Conservation (phyloP, 2,797 vertebrate genomes). For the Eupleurogrammus muticus region DNA sequence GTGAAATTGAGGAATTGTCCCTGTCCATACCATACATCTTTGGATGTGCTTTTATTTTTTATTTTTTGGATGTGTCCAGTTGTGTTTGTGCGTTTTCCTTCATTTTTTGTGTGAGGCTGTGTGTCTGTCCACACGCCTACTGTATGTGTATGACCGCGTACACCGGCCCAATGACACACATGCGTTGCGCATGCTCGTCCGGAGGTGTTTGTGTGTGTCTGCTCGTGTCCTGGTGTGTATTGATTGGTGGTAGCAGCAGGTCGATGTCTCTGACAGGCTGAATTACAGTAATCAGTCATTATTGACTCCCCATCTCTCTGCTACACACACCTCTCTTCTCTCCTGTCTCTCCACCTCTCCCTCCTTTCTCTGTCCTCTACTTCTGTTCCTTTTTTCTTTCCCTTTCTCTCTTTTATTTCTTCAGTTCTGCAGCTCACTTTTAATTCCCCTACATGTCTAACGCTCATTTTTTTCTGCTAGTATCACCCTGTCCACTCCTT, state of each 20-base stretch:
- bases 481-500: constrained; percentile 36
- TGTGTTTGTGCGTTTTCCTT: constrained; percentile 4
- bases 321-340: constrained; percentile 64
- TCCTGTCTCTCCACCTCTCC: constrained; percentile 40
- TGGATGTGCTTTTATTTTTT: too few species aligned
- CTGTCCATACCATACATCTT: too few species aligned
- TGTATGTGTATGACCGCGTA: constrained; percentile 19
- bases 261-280: constrained; percentile 97
- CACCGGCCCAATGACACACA: constrained; percentile 32
- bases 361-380: constrained; percentile 29
- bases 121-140: constrained; percentile 6
- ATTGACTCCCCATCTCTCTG: constrained; percentile 88
- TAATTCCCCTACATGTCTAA: constrained; percentile 18
- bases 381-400: constrained; percentile 63
- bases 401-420: constrained; percentile 49
- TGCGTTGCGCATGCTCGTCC: constrained; percentile 39
- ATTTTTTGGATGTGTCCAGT: too few species aligned
- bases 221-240: constrained; percentile 89
- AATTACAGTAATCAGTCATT: constrained; percentile 99
- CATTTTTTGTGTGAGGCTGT: constrained; percentile 10
- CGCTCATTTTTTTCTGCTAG: constrained; percentile 14
- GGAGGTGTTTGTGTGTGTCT: constrained; percentile 73
- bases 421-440: constrained; percentile 27
- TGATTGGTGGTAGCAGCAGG: constrained; percentile 95
- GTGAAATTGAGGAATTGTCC: too few species aligned